Conservation (phyloP, 2,113 vertebrate species). For the Ovibos moschatus region DNA sequence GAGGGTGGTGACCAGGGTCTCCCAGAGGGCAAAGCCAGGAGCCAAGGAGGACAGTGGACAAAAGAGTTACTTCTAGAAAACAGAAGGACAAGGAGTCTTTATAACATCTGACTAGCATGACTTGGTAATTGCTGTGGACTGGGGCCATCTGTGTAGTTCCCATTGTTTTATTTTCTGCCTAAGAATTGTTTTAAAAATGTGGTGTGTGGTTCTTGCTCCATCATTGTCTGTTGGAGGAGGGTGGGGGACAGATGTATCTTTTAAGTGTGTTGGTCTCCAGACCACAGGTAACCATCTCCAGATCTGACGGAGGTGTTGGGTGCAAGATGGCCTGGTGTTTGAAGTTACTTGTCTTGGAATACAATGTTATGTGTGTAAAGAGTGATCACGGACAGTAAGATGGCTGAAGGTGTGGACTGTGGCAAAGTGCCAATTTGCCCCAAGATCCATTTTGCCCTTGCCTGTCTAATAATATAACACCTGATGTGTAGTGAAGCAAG, state of each 20-base stretch:
- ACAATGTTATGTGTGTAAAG: background rate
- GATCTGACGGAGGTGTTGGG: background rate
- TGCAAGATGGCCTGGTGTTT: background rate
- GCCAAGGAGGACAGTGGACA: background rate
- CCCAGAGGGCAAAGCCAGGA: background rate
- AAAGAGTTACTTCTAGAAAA: constrained; percentile 30
- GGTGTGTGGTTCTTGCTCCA: background rate
- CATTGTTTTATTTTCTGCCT: background rate
- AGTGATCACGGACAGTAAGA: background rate
- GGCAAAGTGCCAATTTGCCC: background rate
- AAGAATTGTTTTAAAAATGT: background rate
- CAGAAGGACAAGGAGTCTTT: background rate
- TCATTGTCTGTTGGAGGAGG: background rate
- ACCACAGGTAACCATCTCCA: background rate
- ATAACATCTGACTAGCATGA: background rate
- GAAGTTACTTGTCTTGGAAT: background rate
- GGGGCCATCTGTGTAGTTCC: background rate
- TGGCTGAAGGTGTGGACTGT: background rate
- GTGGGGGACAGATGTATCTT: background rate
- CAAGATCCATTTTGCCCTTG: background rate
- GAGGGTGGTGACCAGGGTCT: background rate
- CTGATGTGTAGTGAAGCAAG: background rate
- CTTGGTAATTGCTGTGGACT: background rate
- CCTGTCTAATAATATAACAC: background rate
- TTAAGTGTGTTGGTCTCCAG: background rate